Base-by-base conservation (phyloP, 2,797 vertebrate genomes). In the Chaetophractus vellerosus region DNA sequence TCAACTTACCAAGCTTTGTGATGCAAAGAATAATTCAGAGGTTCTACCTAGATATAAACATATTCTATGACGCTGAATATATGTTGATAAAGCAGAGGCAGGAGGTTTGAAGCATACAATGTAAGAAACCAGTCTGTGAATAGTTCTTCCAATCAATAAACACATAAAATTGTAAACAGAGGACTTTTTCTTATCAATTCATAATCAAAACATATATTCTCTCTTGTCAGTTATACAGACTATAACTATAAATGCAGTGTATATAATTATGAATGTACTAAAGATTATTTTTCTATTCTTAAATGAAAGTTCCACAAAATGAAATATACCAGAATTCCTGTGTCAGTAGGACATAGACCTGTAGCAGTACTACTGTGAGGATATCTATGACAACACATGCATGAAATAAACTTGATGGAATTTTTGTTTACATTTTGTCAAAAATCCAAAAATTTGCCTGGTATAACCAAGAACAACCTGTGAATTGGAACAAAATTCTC, bases 351-450 rank as follows among this genome's bases (percentile, higher is more conserved):
- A 71, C 15, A 12, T 1, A 0, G 28, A 48, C 21, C 15, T 84
- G 0, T 19, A 16, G 4, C 1, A 48, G 4, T 45, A n/a, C 9
- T 15, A 3, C 18, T 48, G 48, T 4, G n/a, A 41, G 45, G 26
- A 66, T 83, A 45, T 28, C 1, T 12, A 5, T 79, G 59, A 61
- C 3, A 84, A 82, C 1, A 69, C 14, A 11, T 57, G 9, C 26
- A 38, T n/a, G n/a, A 78, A 71, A 82, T 18, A 45, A n/a, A 52
- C 50, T 52, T 52, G 50, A 52, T 52, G 50, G 50, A 16, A 55
- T 55, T 55, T 18, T 55, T 52, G 19, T 55, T 55, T 19, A 18
- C 52, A 55, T 55, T 55, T 55, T 19, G 18, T 18, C 52, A 55
- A 19, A 16, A 55, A 55, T 55, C 52, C 21, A 5, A 55, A 55